Conservation (phyloP, 2,888 invertebrate genomes). For the Catocala fraxini region DNA sequence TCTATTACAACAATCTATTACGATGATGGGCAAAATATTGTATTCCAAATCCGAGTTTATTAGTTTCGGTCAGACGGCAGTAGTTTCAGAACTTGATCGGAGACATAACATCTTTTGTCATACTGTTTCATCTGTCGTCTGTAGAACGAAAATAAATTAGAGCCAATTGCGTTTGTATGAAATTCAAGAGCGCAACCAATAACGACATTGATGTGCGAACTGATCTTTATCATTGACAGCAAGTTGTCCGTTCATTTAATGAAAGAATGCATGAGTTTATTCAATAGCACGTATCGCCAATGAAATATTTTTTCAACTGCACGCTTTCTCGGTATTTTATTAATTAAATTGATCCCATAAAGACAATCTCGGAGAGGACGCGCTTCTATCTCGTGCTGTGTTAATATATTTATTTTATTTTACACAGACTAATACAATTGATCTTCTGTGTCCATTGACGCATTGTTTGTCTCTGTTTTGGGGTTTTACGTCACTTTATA, state of each 20-base stretch:
- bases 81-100: too few species aligned
- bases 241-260: conserved; percentile 21
- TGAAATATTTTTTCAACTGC: conserved; percentile 20
- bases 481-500: conserved; percentile 17
- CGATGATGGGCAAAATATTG: too few species aligned
- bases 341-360: conserved; percentile 21
- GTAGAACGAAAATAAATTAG: conserved; percentile 13
- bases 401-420: conserved; percentile 21
- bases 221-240: conserved; percentile 58
- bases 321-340: conserved; percentile 12
- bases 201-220: conserved; percentile 56
- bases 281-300: conserved; percentile 20
- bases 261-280: conserved; percentile 18
- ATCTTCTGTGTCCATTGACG: conserved; percentile 17
- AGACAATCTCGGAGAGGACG: conserved; percentile 14
- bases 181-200: conserved; percentile 29
- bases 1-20: too few species aligned
- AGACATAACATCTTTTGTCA: conserved; percentile 7
- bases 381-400: conserved; percentile 6
- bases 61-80: too few species aligned
- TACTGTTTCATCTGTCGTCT: neutral
- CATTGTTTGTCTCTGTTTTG: conserved; percentile 18
- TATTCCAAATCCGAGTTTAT: too few species aligned
- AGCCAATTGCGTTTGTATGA: conserved; percentile 16
- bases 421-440: conserved; percentile 22